These are phyloP conservation scores for Sinocyclocheilus maitianheensis DNA, from an alignment of 2,113 vertebrate species.

Conservation along the genomic window DNA sequence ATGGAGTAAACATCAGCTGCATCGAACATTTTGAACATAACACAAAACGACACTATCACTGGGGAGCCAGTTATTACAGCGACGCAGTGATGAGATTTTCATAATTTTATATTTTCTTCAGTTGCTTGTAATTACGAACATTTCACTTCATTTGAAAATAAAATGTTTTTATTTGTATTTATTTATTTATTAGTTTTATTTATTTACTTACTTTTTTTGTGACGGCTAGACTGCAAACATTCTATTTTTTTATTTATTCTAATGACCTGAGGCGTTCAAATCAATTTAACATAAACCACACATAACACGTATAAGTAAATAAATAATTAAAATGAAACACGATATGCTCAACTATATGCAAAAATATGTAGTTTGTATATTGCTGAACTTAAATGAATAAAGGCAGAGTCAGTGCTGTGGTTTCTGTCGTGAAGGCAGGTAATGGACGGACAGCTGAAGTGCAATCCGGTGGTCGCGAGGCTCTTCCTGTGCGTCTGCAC, in stretches of 20 bases:
- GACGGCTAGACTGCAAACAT: not conserved
- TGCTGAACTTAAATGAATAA: not conserved
- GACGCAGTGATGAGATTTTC: not conserved
- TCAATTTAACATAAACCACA: no score
- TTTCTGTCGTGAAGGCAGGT: conserved; percentile 20
- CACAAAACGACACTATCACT: not conserved
- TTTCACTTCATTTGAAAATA: not conserved
- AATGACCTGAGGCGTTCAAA: not conserved
- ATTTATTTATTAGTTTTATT: not conserved
- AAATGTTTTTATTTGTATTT: no score
- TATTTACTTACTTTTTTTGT: not conserved
- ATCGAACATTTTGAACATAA: not conserved
- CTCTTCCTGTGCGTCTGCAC: conserved; percentile 67
- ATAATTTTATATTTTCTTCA: not conserved
- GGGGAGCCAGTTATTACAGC: not conserved
- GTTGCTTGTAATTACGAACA: not conserved
- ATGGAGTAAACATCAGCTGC: not conserved
- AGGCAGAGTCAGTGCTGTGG: not conserved
- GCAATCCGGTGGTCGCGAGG: conserved; percentile 17
- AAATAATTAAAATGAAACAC: not conserved
- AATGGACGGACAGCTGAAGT: conserved; percentile 39
- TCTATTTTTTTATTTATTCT: not conserved
- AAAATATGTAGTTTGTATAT: not conserved
- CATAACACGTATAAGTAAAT: not conserved
- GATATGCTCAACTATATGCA: not conserved